A percentile compares a stretch with the other conserved stretches of the same genome.
phyloP scores from a whole-genome alignment of 1,140 invertebrate species.

The Propsilocerus akamusi region DNA sequence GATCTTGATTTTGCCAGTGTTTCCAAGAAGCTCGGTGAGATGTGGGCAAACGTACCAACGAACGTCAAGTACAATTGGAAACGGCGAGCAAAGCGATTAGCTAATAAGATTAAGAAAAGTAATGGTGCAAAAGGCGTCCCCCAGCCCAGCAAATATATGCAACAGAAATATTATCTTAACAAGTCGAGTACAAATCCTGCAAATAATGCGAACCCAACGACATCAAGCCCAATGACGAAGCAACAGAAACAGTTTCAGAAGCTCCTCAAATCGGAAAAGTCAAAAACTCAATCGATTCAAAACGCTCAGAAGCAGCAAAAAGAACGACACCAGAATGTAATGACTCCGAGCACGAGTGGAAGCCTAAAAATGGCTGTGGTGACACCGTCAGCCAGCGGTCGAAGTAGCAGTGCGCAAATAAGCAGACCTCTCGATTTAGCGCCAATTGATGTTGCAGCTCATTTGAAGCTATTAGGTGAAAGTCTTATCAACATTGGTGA shows the following conservation, averaged over 20 bases:
- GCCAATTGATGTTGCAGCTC: slow-evolving; percentile 80
- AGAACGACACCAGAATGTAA: slow-evolving; percentile 9
- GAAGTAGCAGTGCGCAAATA: slow-evolving; percentile 28
- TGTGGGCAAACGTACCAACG: slow-evolving; percentile 56
- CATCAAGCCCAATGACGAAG: slow-evolving; percentile 17
- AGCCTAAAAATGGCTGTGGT: slow-evolving; percentile 10
- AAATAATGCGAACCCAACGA: slow-evolving; percentile 8
- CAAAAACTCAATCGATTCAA: slow-evolving; percentile 14
- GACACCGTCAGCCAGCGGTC: slow-evolving; percentile 5
- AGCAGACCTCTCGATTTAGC: slow-evolving; percentile 51
- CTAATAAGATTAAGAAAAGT: slow-evolving; percentile 16
- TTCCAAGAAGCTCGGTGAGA: slow-evolving; percentile 60
- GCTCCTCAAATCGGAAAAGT: not conserved
- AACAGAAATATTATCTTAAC: slow-evolving; percentile 1
- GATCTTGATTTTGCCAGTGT: slow-evolving; percentile 65
- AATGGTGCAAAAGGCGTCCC: not conserved
- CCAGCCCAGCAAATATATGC: slow-evolving; percentile 1
- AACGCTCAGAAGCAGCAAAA: slow-evolving; percentile 17
- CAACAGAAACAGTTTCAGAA: slow-evolving; percentile 10
- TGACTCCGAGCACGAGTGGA: slow-evolving; percentile 1
- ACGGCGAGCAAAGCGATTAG: slow-evolving; percentile 32
- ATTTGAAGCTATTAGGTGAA: slow-evolving; percentile 81
- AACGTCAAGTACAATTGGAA: slow-evolving; percentile 29
- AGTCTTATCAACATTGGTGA: slow-evolving; percentile 86
- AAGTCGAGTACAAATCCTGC: slow-evolving; percentile 1